These are phyloP conservation scores for Heliconius ethilla DNA, from an alignment of 2,888 invertebrate genomes.

Conservation along the genomic window DNA sequence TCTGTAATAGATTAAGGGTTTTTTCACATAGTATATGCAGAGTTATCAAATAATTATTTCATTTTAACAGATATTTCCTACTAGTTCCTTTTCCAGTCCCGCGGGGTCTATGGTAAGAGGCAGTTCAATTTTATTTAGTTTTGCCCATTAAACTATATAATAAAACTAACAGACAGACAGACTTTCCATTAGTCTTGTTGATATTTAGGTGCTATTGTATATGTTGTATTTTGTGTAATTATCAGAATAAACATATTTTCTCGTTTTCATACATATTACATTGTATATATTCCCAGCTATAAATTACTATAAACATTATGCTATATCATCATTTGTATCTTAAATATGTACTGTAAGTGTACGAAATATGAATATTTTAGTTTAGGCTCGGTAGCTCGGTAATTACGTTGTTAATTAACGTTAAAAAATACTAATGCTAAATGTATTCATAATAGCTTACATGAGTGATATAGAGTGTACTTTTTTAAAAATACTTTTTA, in stretches of 20 bases:
- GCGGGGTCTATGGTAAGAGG: slow-evolving; percentile 9
- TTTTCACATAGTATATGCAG: background rate
- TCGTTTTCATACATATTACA: background rate
- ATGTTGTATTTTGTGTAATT: background rate
- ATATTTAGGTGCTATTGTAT: background rate
- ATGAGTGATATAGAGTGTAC: no score
- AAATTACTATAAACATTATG: background rate
- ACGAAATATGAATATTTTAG: background rate
- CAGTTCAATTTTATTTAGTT: no score
- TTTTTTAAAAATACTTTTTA: no score
- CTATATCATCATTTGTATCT: background rate
- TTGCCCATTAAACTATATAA: background rate
- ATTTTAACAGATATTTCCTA: slow-evolving; percentile 15
- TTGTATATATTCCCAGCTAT: background rate
- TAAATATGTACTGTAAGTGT: background rate
- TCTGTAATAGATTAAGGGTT: background rate
- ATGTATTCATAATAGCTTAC: background rate
- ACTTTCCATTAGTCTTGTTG: background rate
- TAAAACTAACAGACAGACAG: background rate
- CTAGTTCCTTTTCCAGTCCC: slow-evolving; percentile 10
- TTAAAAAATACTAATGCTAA: background rate
- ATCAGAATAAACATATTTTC: background rate
- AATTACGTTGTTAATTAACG: background rate
- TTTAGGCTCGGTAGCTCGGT: background rate
- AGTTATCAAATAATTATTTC: background rate